phyloP scores from a whole-genome alignment of 2,888 invertebrate genomes.

The Boloria selene region DNA sequence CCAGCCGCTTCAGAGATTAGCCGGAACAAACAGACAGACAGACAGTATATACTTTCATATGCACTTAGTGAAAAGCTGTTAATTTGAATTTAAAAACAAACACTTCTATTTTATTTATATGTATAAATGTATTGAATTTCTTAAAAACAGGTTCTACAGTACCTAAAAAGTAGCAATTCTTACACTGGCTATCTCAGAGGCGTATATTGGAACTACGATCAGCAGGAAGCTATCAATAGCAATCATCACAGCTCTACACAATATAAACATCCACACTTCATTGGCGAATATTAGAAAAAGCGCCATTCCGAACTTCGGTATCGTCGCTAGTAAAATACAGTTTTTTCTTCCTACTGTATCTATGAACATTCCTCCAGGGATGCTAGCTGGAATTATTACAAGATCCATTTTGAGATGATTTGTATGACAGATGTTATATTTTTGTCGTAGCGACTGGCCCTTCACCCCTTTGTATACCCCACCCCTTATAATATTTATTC shows the following conservation, averaged over 20 bases:
- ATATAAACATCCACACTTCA: conserved; percentile 54
- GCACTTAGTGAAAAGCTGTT: too few relatives aligned
- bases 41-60: too few relatives aligned
- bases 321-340: conserved; percentile 50
- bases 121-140: too few relatives aligned
- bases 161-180: conserved; percentile 32
- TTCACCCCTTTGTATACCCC: too few relatives aligned
- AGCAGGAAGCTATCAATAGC: conserved; percentile 46
- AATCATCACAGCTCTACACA: conserved; percentile 48
- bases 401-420: not conserved
- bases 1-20: too few relatives aligned
- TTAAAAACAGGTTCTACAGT: not conserved
- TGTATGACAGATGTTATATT: too few relatives aligned
- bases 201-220: conserved; percentile 53
- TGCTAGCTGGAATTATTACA: conserved; percentile 38
- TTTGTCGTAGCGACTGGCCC: too few relatives aligned
- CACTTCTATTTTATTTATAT: too few relatives aligned
- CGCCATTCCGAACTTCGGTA: conserved; percentile 54
- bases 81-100: too few relatives aligned
- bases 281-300: conserved; percentile 50
- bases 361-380: conserved; percentile 51
- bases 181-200: conserved; percentile 61
- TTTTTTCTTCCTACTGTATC: conserved; percentile 51
- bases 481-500: too few relatives aligned
- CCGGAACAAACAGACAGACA: too few relatives aligned